These are phyloP conservation scores for Megaceryle alcyon DNA, from an alignment of 2,797 vertebrate genomes.

Conservation along the genomic window DNA sequence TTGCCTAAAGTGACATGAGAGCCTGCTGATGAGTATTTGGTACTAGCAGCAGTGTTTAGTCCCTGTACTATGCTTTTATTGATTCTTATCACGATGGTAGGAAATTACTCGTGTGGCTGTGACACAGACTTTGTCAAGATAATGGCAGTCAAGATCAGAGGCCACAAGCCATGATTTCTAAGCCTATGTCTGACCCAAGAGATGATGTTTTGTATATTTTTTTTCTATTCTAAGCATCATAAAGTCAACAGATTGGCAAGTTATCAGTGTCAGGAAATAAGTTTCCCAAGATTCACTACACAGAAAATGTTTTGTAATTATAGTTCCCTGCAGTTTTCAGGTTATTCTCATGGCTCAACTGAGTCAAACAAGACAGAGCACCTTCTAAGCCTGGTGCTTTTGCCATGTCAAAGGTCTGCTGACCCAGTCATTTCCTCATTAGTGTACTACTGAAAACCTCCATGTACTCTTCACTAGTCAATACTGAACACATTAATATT, in stretches of 20 bases:
- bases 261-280: not conserved
- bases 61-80: not conserved
- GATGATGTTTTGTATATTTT: not conserved
- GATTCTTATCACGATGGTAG: not conserved
- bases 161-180: not conserved
- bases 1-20: not conserved
- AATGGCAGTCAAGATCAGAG: not conserved
- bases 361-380: not conserved
- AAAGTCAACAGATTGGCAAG: not conserved
- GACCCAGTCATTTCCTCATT: not conserved
- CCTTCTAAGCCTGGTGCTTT: not conserved
- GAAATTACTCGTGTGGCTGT: not conserved
- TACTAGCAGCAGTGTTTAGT: not conserved
- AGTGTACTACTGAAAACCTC: not conserved
- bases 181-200: not conserved
- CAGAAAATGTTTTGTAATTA: not conserved
- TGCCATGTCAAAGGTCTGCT: not conserved
- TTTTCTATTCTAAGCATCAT: not conserved
- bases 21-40: not conserved
- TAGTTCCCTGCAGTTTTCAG: not conserved
- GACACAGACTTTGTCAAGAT: not conserved
- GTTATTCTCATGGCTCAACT: not conserved
- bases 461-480: not conserved
- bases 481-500: not conserved
- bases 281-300: not conserved